phyloP scores from a whole-genome alignment of 2,113 vertebrate species.

The Camarhynchus parvulus region DNA sequence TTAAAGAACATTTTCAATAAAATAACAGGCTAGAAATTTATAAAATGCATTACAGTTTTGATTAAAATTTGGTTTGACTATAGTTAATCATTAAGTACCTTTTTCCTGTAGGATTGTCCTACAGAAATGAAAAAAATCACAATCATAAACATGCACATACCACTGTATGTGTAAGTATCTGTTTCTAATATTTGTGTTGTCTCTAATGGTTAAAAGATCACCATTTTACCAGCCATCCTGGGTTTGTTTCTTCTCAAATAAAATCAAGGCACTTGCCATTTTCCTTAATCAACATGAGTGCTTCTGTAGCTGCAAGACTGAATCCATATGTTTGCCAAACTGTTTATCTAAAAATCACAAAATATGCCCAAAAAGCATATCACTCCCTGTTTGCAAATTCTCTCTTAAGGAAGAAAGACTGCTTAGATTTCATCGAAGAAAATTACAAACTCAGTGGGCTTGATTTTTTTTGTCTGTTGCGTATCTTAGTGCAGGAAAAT shows the following conservation, averaged over 20 bases:
- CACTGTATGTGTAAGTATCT: not conserved
- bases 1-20: not conserved
- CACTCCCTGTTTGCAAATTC: not conserved
- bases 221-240: not conserved
- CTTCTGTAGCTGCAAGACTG: not conserved
- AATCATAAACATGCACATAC: too few relatives aligned
- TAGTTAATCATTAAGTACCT: not conserved
- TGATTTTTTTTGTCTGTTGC: not conserved
- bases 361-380: not conserved
- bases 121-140: not conserved
- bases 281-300: not conserved
- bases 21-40: not conserved
- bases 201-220: not conserved
- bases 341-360: not conserved
- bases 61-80: not conserved
- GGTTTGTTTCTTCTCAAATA: not conserved
- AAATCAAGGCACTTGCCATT: not conserved
- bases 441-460: not conserved
- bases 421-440: not conserved
- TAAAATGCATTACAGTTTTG: not conserved
- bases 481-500: not conserved
- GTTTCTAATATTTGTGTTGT: not conserved
- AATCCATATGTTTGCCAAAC: not conserved
- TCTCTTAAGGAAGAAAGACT: not conserved
- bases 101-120: not conserved